Evolutionary conservation across 2,888 invertebrate species (phyloP), one percentile per base, ranked within the genome.

Genomic region (Micoletzkya japonica): DNA sequence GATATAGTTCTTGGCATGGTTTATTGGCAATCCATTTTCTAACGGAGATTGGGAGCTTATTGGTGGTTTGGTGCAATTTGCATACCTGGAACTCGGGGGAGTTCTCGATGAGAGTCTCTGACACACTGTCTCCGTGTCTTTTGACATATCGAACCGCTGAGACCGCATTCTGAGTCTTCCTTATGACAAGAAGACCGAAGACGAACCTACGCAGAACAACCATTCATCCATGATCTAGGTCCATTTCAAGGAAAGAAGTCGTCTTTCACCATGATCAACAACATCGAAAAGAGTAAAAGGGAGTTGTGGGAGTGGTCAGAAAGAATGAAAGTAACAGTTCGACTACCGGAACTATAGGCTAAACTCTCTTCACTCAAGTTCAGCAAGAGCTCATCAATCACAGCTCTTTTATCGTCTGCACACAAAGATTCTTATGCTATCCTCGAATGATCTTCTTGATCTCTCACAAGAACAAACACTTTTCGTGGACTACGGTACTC

Each of bases 161-260:
- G n/a, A 81, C 84, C 17, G 84, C 84, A 56, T 77, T 78, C n/a
- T 77, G 73, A 14, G 84, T 84, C 72, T 84, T 84, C 60, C 84
- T 70, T 17, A 84, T 72, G 2, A 84, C 82, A 20, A 83, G 73
- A 7, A 83, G 72, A 28, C 80, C 77, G 68, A 80, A 77, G 14
- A 80, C 39, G 58, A 81, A 80, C 78, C 79, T 67, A 44, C 34
- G 44, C 2, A 14, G n/a, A n/a, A n/a, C n/a, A n/a, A n/a, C n/a
- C n/a, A n/a, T n/a, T n/a, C n/a, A n/a, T 10, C 10, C 44, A 44
- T 44, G 44, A 14, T 44, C 20, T 44, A 20, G 44, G n/a, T n/a
- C n/a, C n/a, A n/a, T n/a, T n/a, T n/a, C n/a, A n/a, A n/a, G n/a
- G n/a, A n/a, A n/a, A n/a, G n/a, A n/a, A n/a, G n/a, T n/a, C n/a